Evolutionary conservation across 1,140 invertebrate species (phyloP), one percentile per base, ranked within the genome.

Genomic region (Psix sp.): DNA sequence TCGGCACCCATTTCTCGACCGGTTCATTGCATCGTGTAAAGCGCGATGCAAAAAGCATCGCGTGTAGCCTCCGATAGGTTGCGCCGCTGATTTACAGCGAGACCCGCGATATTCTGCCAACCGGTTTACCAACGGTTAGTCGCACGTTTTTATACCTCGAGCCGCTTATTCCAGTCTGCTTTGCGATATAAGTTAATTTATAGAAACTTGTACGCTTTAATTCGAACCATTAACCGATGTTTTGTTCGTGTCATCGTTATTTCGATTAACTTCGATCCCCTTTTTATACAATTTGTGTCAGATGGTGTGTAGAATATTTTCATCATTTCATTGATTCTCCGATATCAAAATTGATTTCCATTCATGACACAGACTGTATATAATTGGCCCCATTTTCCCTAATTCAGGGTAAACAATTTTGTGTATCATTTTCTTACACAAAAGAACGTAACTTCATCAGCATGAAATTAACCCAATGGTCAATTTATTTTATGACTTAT

Each of bases 11-110:
- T 65, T 65, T 65, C 60, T 45, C 60, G 60, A 65, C 60, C 60
- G 60, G 60, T 65, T 65, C 60, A 11, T 65, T 65, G 43, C 39
- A 65, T 52, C 52, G 54, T 54, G 48, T 51, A 63, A 63, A 51
- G 45, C 46, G 59, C 43, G 26, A 38, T 45, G n/a, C n/a, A 52
- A 52, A 63, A 52, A 51, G 36, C 51, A 62, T 63, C 31, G 48
- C 48, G 39, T 43, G 59, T 43, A 62, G 45, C 26, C 18, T 38
- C 21, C 45, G 42, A 52, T 48, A 43, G 29, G 59, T 63, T 52
- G 59, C 57, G 1, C 13, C 54, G 26, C 38, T 63, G 59, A 63
- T 63, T 63, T 63, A 63, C 59, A 33, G 24, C 4, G 16, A 24
- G 15, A 1, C 0, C 45, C 29, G 26, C 45, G 57, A 62, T 49